phyloP scores from a whole-genome alignment of 1,140 invertebrate genomes.

The Metaphire vulgaris region DNA sequence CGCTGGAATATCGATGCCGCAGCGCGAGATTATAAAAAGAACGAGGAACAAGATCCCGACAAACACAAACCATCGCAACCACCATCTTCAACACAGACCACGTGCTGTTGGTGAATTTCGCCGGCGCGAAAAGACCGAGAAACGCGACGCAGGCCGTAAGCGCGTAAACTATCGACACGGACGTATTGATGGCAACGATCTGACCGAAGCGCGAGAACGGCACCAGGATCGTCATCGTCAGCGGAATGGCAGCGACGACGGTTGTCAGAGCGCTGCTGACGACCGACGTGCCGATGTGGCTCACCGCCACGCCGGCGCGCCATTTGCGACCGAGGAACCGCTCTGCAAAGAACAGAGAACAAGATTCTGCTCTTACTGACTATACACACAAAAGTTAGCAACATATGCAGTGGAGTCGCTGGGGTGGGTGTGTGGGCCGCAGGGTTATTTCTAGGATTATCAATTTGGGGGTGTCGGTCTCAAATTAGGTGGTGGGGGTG shows the following conservation, averaged over 20 bases:
- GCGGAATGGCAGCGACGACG: conserved; percentile 42
- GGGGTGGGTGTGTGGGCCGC: too few relatives aligned
- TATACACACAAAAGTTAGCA: too few relatives aligned
- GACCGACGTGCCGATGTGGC: conserved; percentile 43
- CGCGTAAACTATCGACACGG: conserved; percentile 42
- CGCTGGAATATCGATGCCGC: conserved; percentile 38
- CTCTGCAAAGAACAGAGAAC: too few relatives aligned
- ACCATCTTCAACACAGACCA: conserved; percentile 31
- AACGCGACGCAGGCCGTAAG: conserved; percentile 40
- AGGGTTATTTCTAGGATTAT: too few relatives aligned
- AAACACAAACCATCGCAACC: conserved; percentile 26
- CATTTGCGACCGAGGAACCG: conserved; percentile 31
- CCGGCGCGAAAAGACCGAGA: conserved; percentile 38
- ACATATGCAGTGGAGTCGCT: too few relatives aligned
- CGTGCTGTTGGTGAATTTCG: conserved; percentile 32
- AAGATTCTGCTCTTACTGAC: too few relatives aligned
- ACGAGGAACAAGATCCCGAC: background rate
- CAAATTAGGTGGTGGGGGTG: too few relatives aligned
- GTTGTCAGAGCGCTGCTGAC: conserved; percentile 45
- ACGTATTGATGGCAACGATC: conserved; percentile 45
- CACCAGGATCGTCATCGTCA: conserved; percentile 43
- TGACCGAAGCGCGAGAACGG: conserved; percentile 45
- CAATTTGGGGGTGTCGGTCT: too few relatives aligned
- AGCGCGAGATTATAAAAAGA: conserved; percentile 34
- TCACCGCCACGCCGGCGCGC: conserved; percentile 37